Conservation (phyloP, 2,113 vertebrate species). For the Menidia beryllina region DNA sequence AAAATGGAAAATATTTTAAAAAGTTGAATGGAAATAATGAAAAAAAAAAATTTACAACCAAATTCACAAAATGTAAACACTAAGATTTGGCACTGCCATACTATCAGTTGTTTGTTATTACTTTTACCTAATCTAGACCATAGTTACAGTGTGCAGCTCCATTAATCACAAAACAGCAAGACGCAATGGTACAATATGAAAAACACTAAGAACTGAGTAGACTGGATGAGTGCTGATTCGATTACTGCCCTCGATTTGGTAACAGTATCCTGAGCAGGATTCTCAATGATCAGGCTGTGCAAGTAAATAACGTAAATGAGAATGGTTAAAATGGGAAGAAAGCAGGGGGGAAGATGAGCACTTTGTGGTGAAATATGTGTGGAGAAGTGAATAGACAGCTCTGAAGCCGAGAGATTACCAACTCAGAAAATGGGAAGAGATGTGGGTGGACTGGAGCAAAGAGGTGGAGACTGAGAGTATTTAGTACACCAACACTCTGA, state of each 20-base stretch:
- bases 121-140: conserved; percentile 24
- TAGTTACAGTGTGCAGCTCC: conserved; percentile 29
- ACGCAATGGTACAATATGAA: conserved; percentile 48
- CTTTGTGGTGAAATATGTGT: conserved; percentile 17
- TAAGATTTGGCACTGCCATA: neutral
- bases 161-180: conserved; percentile 46
- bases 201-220: conserved; percentile 40
- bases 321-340: conserved; percentile 18
- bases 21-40: neutral
- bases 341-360: neutral
- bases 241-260: conserved; percentile 60
- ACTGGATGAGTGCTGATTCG: conserved; percentile 52
- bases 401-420: conserved; percentile 40
- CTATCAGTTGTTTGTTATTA: conserved; percentile 21
- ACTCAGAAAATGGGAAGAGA: conserved; percentile 43
- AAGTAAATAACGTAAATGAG: conserved; percentile 12
- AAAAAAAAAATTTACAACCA: neutral
- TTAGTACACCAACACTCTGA: conserved; percentile 51
- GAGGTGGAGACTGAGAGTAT: conserved; percentile 53
- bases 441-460: conserved; percentile 56
- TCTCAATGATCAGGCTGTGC: conserved; percentile 27
- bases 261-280: conserved; percentile 35
- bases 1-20: neutral
- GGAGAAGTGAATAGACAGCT: conserved; percentile 33
- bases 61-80: neutral